Percentiles rank a stretch among this genome's conserved stretches.
These are phyloP conservation scores for Toxotes chatareus DNA, from an alignment of 2,113 vertebrate species.

Conservation along the genomic window DNA sequence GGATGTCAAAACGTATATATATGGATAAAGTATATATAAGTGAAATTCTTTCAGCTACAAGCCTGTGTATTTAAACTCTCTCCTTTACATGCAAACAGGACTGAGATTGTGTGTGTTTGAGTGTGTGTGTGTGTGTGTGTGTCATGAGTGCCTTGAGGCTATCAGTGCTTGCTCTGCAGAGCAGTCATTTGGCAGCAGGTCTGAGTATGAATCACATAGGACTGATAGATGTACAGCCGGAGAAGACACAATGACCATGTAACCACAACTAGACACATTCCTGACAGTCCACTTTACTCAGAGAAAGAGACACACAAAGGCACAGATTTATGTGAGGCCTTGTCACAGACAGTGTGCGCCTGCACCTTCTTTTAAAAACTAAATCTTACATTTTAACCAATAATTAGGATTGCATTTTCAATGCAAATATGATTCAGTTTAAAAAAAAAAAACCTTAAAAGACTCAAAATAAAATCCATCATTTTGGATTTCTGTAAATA, in stretches of 20 bases:
- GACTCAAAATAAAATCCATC: background rate
- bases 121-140: slow-evolving; percentile 21
- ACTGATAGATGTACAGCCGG: slow-evolving; percentile 64
- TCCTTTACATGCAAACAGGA: slow-evolving; percentile 27
- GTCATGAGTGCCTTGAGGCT: slow-evolving; percentile 49
- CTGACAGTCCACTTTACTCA: slow-evolving; percentile 59
- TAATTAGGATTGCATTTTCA: background rate
- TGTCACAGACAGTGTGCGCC: background rate
- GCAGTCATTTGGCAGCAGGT: slow-evolving; percentile 70
- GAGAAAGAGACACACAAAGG: slow-evolving; percentile 9
- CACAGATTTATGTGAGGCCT: background rate
- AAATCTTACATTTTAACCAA: background rate
- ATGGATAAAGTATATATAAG: background rate
- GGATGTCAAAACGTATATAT: slow-evolving; percentile 1
- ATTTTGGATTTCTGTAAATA: background rate
- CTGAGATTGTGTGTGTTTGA: background rate
- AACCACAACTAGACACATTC: slow-evolving; percentile 62
- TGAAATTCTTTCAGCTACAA: slow-evolving; percentile 7
- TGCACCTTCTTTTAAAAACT: background rate
- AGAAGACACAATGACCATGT: slow-evolving; percentile 65
- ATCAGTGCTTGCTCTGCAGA: slow-evolving; percentile 54
- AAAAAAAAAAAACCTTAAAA: background rate
- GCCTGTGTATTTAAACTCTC: background rate
- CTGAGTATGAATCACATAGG: slow-evolving; percentile 71
- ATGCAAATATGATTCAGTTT: background rate